These are phyloP conservation scores for Papilio helenus DNA, from an alignment of 1,140 invertebrate genomes.

Conservation along the genomic window DNA sequence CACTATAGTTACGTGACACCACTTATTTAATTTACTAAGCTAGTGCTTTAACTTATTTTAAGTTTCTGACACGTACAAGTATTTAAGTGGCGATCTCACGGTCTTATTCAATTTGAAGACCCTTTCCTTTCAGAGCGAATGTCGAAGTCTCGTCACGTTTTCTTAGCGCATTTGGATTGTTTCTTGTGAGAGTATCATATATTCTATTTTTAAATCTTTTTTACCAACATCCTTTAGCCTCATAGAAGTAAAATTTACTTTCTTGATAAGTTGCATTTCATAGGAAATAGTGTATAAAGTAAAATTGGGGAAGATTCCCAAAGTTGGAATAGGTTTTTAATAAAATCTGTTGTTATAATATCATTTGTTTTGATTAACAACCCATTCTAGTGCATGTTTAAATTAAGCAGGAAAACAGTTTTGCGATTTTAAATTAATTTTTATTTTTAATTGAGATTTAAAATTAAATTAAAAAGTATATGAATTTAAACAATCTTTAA, in stretches of 20 bases:
- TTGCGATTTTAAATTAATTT: no score
- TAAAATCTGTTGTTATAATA: no score
- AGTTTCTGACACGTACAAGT: not conserved
- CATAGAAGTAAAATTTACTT: not conserved
- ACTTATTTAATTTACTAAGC: not conserved
- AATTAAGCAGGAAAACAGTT: no score
- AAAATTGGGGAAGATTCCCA: not conserved
- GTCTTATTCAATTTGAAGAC: constrained; percentile 34
- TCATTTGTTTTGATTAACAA: not conserved
- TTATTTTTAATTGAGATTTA: no score
- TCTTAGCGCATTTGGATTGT: constrained; percentile 13
- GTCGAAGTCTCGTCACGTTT: constrained; percentile 17
- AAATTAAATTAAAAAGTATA: no score
- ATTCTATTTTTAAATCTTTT: not conserved
- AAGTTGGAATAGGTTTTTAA: no score
- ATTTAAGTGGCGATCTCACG: constrained; percentile 13
- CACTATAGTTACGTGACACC: not conserved
- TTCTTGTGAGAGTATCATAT: constrained; percentile 9
- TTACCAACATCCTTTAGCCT: not conserved
- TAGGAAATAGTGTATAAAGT: not conserved
- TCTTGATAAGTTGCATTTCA: not conserved
- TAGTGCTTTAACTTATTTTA: not conserved
- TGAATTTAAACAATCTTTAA: not conserved
- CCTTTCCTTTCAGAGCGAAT: constrained; percentile 17
- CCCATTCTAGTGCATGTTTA: no score